phyloP scores from a whole-genome alignment of 2,113 vertebrate species.

The Pelobates fuscus region DNA sequence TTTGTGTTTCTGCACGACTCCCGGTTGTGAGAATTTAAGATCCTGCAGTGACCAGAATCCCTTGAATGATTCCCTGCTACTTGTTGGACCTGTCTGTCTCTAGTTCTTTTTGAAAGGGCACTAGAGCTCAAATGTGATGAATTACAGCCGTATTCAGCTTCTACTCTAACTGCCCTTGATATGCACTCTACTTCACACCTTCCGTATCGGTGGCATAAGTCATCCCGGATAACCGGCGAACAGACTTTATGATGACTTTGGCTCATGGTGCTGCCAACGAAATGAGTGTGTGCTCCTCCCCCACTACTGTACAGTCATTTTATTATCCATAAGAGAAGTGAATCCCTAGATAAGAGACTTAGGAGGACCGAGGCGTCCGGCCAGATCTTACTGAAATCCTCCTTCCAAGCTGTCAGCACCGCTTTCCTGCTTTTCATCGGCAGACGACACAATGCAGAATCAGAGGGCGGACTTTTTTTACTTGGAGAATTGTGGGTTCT shows the following conservation, averaged over 20 bases:
- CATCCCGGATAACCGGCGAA: neutral
- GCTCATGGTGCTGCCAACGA: neutral
- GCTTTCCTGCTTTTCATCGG: constrained; percentile 16
- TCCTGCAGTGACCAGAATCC: neutral
- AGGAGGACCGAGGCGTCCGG: constrained; percentile 13
- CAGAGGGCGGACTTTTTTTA: too few relatives aligned
- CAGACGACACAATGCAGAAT: neutral
- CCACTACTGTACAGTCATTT: neutral
- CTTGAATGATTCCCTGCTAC: too few relatives aligned
- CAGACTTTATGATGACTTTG: constrained; percentile 6
- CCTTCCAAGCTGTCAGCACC: constrained; percentile 31
- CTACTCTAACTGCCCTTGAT: neutral
- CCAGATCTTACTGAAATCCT: constrained; percentile 34
- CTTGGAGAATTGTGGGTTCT: too few relatives aligned
- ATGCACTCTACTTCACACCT: constrained; percentile 14
- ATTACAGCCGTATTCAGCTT: neutral
- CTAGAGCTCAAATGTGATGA: neutral
- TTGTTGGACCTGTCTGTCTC: neutral
- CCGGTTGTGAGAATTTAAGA: too few relatives aligned
- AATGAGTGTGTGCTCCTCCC: constrained; percentile 5
- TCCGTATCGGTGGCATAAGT: constrained; percentile 6
- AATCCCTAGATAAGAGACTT: constrained; percentile 40
- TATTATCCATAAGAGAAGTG: constrained; percentile 28
- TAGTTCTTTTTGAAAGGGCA: neutral
- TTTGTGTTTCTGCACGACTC: too few relatives aligned